Evolutionary conservation across 2,888 invertebrate genomes (phyloP), one percentile per base, ranked within the genome.

Genomic region (Autographa pulchrina): DNA sequence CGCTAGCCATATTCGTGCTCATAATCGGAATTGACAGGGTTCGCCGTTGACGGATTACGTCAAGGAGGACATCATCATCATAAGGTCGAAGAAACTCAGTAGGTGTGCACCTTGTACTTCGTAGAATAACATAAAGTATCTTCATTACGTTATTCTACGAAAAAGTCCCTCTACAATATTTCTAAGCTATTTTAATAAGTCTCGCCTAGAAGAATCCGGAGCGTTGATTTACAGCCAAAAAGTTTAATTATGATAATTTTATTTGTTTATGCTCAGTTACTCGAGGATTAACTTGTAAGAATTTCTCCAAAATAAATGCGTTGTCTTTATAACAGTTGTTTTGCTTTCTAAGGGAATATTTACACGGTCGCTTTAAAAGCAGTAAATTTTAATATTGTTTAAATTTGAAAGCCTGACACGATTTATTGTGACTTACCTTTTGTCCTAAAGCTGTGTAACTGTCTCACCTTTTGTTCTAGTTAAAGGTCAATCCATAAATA

Each of bases 211-310:
- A 70, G 66, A 78, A 73, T 72, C 66, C 67, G 38, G 35, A 64
- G 67, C 64, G 68, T 80, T 80, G 76, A 83, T 82, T 84, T 82
- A 77, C 79, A 67, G 64, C 58, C 65, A 75, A 61, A 82, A 80
- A 83, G 83, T 84, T 85, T 84, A 85, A 85, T 85, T 85, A 85
- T 84, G 85, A 72, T 77, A 86, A 85, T 85, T 83, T 80, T 79
- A 84, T 85, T 86, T 83, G 82, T 78, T 77, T 76, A 78, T 75
- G 66, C 72, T 68, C 72, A 72, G 77, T 85, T 78, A 80, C 76
- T 78, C 70, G 31, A 70, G 74, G 77, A 78, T 78, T 70, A 82
- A 78, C 75, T 83, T 72, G 72, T 77, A 78, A 75, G 75, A 78
- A 82, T 75, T 54, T 70, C 43, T 64, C 18, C 62, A 62, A 70